Conservation (phyloP, 2,113 vertebrate species). For the Seriola rivoliana region DNA sequence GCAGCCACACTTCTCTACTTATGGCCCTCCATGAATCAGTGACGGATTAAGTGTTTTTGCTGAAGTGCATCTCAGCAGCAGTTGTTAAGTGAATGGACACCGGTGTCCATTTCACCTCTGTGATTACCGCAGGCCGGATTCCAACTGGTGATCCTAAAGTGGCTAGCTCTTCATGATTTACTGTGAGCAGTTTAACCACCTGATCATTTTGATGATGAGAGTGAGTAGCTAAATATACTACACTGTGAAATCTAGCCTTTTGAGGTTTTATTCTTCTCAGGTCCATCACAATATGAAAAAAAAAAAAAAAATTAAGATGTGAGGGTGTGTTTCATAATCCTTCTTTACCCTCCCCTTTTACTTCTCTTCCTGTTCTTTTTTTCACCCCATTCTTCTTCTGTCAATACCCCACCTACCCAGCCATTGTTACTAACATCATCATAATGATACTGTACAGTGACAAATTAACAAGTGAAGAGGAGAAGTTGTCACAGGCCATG, state of each 20-base stretch:
- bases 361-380: constrained; percentile 34
- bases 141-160: constrained; percentile 45
- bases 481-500: constrained; percentile 20
- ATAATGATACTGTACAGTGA: constrained; percentile 49
- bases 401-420: constrained; percentile 9
- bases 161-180: constrained; percentile 35
- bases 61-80: constrained; percentile 57
- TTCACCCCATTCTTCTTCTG: constrained; percentile 13
- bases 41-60: constrained; percentile 62
- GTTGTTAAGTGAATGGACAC: constrained; percentile 53
- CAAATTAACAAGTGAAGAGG: constrained; percentile 52
- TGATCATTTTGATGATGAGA: constrained; percentile 29
- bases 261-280: constrained; percentile 2
- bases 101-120: constrained; percentile 48
- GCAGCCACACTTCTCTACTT: constrained; percentile 1
- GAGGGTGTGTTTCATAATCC: constrained; percentile 24
- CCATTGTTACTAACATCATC: constrained; percentile 47
- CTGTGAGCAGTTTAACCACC: constrained; percentile 18
- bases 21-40: constrained; percentile 40
- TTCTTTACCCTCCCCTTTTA: constrained; percentile 2
- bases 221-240: constrained; percentile 24
- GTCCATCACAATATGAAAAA: constrained; percentile 25
- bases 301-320: constrained; percentile 22
- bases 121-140: constrained; percentile 50
- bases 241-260: constrained; percentile 26